phyloP scores from a whole-genome alignment of 2,888 invertebrate species.

The Lampropteryx suffumata region DNA sequence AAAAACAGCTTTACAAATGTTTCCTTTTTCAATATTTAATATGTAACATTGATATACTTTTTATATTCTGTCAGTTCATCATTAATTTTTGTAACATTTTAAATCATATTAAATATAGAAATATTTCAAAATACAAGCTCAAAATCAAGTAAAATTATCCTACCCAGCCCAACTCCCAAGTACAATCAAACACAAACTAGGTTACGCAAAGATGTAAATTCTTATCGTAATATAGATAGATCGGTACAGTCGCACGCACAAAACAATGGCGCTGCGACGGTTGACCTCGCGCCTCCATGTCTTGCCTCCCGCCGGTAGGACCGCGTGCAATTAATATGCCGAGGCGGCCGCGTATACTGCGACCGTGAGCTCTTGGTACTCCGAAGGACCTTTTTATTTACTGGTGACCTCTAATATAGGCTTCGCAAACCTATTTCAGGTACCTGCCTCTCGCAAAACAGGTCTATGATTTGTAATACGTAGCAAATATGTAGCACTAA shows the following conservation, averaged over 20 bases:
- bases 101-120: no score
- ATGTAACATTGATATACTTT: no score
- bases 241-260: constrained; percentile 73
- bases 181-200: constrained; percentile 36
- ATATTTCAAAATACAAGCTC: no score
- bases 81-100: no score
- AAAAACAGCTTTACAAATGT: no score
- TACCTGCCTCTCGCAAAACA: no score
- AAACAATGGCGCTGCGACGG: constrained; percentile 81
- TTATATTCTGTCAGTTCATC: no score
- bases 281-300: constrained; percentile 80
- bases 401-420: no score
- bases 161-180: constrained; percentile 14
- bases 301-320: constrained; percentile 77
- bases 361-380: constrained; percentile 49
- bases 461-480: no score
- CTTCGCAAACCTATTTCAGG: not conserved
- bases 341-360: constrained; percentile 74
- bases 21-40: no score
- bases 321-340: constrained; percentile 84
- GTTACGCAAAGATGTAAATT: constrained; percentile 40
- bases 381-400: constrained; percentile 29
- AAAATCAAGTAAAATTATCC: constrained; percentile 1
- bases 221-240: constrained; percentile 44
- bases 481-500: no score